phyloP scores from a whole-genome alignment of 2,888 invertebrate genomes.

The Ashinkailepas kermadecensis region DNA sequence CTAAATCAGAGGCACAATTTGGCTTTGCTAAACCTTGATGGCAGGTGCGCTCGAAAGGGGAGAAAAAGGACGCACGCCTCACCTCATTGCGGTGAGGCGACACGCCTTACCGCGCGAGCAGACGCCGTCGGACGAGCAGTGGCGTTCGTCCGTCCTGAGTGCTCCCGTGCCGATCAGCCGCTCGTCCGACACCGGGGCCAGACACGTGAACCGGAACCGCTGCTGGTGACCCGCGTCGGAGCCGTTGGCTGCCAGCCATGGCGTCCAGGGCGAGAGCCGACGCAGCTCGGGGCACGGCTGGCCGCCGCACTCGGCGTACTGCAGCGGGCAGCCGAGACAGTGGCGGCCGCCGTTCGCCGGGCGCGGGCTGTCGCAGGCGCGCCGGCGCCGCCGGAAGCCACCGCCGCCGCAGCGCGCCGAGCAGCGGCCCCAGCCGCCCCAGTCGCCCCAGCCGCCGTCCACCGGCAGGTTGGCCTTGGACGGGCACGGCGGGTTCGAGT shows the following conservation, averaged over 20 bases:
- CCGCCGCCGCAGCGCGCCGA: slow-evolving; percentile 59
- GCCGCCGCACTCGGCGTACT: slow-evolving; percentile 67
- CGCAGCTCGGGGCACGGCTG: slow-evolving; percentile 62
- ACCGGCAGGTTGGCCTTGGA: slow-evolving; percentile 50
- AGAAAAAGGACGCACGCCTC: too few species aligned
- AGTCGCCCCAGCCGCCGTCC: slow-evolving; percentile 60
- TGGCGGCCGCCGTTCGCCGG: slow-evolving; percentile 59
- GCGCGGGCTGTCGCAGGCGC: slow-evolving; percentile 62
- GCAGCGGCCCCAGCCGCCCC: slow-evolving; percentile 76
- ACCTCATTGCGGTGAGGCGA: too few species aligned
- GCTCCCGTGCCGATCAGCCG: slow-evolving; percentile 53
- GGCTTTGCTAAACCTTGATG: too few species aligned
- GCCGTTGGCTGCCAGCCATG: slow-evolving; percentile 54
- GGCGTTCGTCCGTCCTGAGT: slow-evolving; percentile 69
- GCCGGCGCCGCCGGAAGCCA: slow-evolving; percentile 64
- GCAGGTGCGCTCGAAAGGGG: too few species aligned
- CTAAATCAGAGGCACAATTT: too few species aligned
- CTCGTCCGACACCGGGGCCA: slow-evolving; percentile 62
- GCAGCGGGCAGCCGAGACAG: slow-evolving; percentile 64
- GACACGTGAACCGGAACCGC: slow-evolving; percentile 68
- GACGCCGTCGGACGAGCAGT: slow-evolving; percentile 49
- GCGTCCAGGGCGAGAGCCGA: slow-evolving; percentile 66
- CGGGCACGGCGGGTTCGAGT: slow-evolving; percentile 41
- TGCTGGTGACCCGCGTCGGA: slow-evolving; percentile 48
- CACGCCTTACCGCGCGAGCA: slow-evolving; percentile 4